Evolutionary conservation across 1,140 invertebrate genomes (phyloP), one percentile per base, ranked within the genome.

Genomic region (Gonioctena quinquepunctata): DNA sequence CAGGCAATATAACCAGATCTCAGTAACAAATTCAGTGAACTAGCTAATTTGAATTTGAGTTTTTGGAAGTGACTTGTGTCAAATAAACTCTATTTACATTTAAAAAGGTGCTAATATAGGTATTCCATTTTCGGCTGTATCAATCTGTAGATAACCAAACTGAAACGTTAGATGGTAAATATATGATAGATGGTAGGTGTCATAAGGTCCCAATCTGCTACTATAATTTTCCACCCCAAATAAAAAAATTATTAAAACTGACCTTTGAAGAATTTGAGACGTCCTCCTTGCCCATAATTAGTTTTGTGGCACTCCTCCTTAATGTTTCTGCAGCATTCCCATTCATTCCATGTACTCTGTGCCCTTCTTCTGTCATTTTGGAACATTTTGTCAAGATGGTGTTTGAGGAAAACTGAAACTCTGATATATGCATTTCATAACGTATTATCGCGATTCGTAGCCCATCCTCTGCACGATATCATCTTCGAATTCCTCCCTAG

Each of bases 281-380:
- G 85, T 75, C 87, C 87, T 77, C 87, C 87, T 68, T 79, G 76
- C 50, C 69, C 68, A 76, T 81, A 82, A 67, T 77, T 74, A 69
- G 71, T 76, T 62, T 77, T 77, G 48, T 77, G 73, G 67, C 74
- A 64, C 69, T 80, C 74, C 27, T 80, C 80, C 66, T 78, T 80
- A 67, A 73, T 70, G 68, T 67, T 77, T 78, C 84, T 84, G 83
- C 85, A 84, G 84, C 85, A 85, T 85, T 87, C 81, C 86, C 87
- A 86, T 88, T 88, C 81, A 87, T 86, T 83, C 87, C 86, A 86
- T 87, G 83, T 87, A 85, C 86, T 87, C 84, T 87, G 85, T 87
- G 85, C 84, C 86, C 85, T 85, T 88, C 87, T 84, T 87, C 86
- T 87, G 85, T 87, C 87, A 88, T 88, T 87, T 87, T 88, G 84